phyloP scores from a whole-genome alignment of 53 echinoderm and acorn worm species.

The Zoroaster sp. region DNA sequence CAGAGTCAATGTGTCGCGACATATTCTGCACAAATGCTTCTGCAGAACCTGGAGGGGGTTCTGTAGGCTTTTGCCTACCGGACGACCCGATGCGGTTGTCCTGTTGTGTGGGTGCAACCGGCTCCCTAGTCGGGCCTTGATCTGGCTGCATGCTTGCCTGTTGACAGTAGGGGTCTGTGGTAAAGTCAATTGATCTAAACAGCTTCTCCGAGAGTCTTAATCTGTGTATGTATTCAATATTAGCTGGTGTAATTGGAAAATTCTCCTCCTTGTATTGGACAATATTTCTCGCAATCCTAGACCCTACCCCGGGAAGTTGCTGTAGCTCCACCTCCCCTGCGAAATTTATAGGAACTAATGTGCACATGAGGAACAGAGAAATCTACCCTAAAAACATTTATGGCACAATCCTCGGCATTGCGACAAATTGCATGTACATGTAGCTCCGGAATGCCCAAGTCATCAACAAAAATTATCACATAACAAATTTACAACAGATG shows the following conservation, averaged over 20 bases:
- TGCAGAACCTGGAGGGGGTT: background rate
- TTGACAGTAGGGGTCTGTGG: background rate
- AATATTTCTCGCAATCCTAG: background rate
- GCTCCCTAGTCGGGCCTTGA: background rate
- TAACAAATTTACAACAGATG: too few relatives aligned
- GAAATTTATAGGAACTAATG: too few relatives aligned
- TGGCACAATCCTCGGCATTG: too few relatives aligned
- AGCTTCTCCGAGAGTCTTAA: background rate
- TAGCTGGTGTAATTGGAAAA: constrained; percentile 43
- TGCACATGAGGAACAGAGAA: too few relatives aligned
- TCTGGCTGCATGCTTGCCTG: background rate
- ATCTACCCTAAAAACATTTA: too few relatives aligned
- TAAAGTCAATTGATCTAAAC: constrained; percentile 15
- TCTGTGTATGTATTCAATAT: background rate
- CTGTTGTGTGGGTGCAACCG: too few relatives aligned
- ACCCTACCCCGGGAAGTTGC: background rate
- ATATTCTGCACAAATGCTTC: constrained; percentile 15
- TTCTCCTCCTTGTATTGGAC: background rate
- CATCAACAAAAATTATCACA: too few relatives aligned
- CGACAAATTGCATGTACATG: too few relatives aligned
- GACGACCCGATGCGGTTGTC: constrained; percentile 19
- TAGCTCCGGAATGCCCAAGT: too few relatives aligned
- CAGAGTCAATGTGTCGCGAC: constrained; percentile 19
- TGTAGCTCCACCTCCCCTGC: too few relatives aligned
- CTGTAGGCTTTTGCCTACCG: background rate